These are phyloP conservation scores for Eunapius fragilis DNA, from an alignment of 37 sponge, comb jelly and placozoan species.

Conservation along the genomic window DNA sequence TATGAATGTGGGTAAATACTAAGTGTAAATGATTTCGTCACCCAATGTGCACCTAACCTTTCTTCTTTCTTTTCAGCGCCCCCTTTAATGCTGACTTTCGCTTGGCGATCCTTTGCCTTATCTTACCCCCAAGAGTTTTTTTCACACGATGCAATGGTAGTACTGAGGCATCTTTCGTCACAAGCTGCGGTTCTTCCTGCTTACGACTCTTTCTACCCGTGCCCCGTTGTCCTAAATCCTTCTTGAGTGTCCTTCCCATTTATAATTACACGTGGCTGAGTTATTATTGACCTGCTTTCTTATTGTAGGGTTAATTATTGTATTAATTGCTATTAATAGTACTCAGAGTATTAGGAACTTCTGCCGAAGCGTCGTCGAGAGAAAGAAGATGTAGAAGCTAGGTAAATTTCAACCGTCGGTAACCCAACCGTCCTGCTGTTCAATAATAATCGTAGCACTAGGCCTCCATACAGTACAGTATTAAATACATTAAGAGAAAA, in stretches of 20 bases:
- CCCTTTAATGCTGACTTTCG: neutral
- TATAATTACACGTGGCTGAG: neutral
- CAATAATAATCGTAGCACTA: no score
- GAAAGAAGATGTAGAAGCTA: no score
- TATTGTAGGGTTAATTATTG: no score
- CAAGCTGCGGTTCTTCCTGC: constrained; percentile 49
- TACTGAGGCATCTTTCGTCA: neutral
- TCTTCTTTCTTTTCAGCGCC: neutral
- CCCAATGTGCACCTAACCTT: neutral
- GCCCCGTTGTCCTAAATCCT: constrained; percentile 62
- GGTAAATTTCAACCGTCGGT: no score
- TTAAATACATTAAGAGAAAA: no score
- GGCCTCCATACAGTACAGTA: no score
- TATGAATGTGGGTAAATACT: no score
- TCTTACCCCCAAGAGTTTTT: constrained; percentile 22
- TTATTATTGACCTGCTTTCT: no score
- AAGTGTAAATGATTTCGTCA: neutral
- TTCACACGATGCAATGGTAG: neutral
- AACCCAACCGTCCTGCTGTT: no score
- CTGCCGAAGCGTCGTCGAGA: no score
- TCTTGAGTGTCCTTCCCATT: constrained; percentile 15
- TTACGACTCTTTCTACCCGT: constrained; percentile 71
- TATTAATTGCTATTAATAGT: no score
- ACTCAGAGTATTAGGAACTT: no score
- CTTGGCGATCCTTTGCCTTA: constrained; percentile 17